Conservation (phyloP, 2,888 invertebrate species). For the Acanthosepion esculentum region DNA sequence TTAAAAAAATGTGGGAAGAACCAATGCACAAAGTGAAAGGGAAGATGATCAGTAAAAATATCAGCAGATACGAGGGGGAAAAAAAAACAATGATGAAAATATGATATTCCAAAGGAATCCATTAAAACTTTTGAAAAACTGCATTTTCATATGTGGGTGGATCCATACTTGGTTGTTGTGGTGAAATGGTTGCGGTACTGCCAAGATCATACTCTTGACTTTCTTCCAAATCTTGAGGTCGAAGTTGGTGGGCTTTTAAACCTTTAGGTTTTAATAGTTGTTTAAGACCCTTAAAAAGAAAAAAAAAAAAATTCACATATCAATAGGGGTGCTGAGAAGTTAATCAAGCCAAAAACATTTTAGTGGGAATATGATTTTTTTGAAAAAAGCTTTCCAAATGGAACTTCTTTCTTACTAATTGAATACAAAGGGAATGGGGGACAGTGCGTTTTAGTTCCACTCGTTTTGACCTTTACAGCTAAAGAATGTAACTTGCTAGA, state of each 20-base stretch:
- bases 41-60: too few relatives aligned
- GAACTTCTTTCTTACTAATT: too few relatives aligned
- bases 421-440: too few relatives aligned
- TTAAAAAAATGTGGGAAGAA: too few relatives aligned
- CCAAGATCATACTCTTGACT: not conserved
- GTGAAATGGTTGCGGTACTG: not conserved
- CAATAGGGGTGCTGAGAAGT: not conserved
- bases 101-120: not conserved
- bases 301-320: not conserved
- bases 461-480: too few relatives aligned
- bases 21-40: too few relatives aligned
- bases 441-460: too few relatives aligned
- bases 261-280: slow-evolving; percentile 62
- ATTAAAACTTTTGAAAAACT: not conserved
- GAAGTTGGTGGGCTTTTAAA: slow-evolving; percentile 64
- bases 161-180: not conserved
- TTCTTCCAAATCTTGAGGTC: slow-evolving; percentile 60
- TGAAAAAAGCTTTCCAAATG: too few relatives aligned
- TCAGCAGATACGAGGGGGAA: too few relatives aligned
- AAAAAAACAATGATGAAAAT: too few relatives aligned
- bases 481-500: too few relatives aligned
- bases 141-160: not conserved
- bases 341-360: not conserved
- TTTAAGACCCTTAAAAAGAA: slow-evolving; percentile 57
- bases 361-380: too few relatives aligned